Conservation (phyloP, 2,113 vertebrate species). For the Diadophis punctatus region DNA sequence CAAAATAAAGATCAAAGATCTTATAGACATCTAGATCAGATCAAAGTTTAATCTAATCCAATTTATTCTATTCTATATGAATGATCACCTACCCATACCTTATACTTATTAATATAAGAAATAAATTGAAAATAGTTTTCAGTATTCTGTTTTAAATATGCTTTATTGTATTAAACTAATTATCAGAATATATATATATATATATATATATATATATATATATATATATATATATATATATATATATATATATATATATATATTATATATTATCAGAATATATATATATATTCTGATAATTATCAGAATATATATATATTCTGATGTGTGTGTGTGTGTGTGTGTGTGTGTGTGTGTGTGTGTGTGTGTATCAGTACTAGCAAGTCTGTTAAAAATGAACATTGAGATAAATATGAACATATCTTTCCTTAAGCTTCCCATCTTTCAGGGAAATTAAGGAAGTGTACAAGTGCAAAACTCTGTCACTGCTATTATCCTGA, state of each 20-base stretch:
- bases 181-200: background rate
- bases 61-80: background rate
- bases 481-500: background rate
- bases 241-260: too few relatives aligned
- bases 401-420: background rate
- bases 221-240: too few relatives aligned
- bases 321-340: too few relatives aligned
- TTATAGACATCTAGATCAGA: background rate
- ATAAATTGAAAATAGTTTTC: background rate
- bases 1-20: background rate
- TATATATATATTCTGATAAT: too few relatives aligned
- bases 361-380: background rate
- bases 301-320: too few relatives aligned
- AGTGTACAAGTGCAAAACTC: background rate
- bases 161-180: background rate
- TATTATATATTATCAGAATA: too few relatives aligned
- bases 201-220: too few relatives aligned
- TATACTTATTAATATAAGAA: background rate
- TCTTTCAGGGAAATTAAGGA: background rate
- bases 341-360: too few relatives aligned
- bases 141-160: background rate
- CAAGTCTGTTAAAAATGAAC: background rate
- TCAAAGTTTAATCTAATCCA: background rate
- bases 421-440: background rate
- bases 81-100: background rate